phyloP scores from a whole-genome alignment of 2,888 invertebrate species.

The Mythimna vitellina region DNA sequence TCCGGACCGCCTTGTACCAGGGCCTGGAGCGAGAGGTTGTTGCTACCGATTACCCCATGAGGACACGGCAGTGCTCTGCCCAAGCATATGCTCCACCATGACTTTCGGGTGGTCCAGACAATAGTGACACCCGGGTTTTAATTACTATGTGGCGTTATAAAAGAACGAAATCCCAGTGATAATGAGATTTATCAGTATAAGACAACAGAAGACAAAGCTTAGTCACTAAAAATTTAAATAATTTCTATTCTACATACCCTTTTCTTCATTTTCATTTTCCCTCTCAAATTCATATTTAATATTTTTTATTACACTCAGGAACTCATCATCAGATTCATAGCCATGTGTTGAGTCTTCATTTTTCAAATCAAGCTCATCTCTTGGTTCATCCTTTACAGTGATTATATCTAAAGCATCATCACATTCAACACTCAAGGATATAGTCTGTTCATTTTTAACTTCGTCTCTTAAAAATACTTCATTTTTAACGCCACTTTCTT shows the following conservation, averaged over 20 bases:
- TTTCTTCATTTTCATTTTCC: constrained; percentile 69
- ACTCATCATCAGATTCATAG: constrained; percentile 78
- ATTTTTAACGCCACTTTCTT: constrained; percentile 60
- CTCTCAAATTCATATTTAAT: constrained; percentile 73
- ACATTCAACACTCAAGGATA: constrained; percentile 47
- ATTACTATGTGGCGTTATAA: no score
- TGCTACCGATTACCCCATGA: no score
- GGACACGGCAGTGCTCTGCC: no score
- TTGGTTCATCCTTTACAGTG: constrained; percentile 62
- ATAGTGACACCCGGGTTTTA: no score
- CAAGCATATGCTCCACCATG: no score
- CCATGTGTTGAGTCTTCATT: constrained; percentile 42
- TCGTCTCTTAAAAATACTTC: constrained; percentile 59
- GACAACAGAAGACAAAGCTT: neutral
- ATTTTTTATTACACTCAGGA: constrained; percentile 69
- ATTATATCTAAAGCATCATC: constrained; percentile 55
- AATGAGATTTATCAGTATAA: no score
- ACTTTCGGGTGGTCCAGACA: no score
- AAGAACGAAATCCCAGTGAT: no score
- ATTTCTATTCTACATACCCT: constrained; percentile 65
- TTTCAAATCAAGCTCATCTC: constrained; percentile 44
- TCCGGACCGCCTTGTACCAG: no score
- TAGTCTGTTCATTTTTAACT: constrained; percentile 53
- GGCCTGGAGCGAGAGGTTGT: no score
- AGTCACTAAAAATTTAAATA: constrained; percentile 15